A percentile compares a stretch with the other conserved stretches of the same genome.
phyloP scores from a whole-genome alignment of 2,113 vertebrate genomes.

The Oncorhynchus gorbuscha region DNA sequence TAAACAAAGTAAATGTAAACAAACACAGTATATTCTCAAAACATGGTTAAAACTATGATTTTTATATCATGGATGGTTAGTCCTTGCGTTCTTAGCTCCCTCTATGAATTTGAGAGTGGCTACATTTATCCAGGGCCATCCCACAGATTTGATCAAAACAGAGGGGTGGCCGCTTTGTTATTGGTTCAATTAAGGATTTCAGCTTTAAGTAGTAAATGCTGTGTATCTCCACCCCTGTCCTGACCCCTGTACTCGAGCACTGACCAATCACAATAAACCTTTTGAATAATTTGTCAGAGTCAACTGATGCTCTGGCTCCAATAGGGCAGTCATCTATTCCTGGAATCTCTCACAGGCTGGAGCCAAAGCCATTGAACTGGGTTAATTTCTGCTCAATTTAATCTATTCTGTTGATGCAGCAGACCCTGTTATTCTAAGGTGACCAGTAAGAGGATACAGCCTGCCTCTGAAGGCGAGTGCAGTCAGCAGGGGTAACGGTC shows the following conservation, averaged over 20 bases:
- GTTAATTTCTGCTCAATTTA: slow-evolving; percentile 54
- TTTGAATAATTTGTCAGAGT: slow-evolving; percentile 66
- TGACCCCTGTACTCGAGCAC: slow-evolving; percentile 33
- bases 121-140: too few relatives aligned
- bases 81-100: too few relatives aligned
- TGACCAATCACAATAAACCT: slow-evolving; percentile 64
- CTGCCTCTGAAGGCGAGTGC: slow-evolving; percentile 36
- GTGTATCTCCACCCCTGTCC: not conserved
- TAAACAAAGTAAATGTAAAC: too few relatives aligned
- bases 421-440: slow-evolving; percentile 48
- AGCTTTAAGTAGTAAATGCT: not conserved
- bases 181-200: too few relatives aligned
- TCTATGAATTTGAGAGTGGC: too few relatives aligned
- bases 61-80: too few relatives aligned
- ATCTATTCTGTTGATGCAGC: slow-evolving; percentile 50
- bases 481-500: slow-evolving; percentile 32
- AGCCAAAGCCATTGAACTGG: slow-evolving; percentile 53
- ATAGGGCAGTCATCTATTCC: slow-evolving; percentile 45
- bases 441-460: slow-evolving; percentile 53
- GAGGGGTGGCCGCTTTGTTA: too few relatives aligned
- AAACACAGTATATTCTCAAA: too few relatives aligned
- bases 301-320: slow-evolving; percentile 61
- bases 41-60: too few relatives aligned
- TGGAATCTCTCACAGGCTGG: slow-evolving; percentile 17
- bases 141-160: too few relatives aligned